Conservation (phyloP, 2,888 invertebrate species). For the Ophraella communa region DNA sequence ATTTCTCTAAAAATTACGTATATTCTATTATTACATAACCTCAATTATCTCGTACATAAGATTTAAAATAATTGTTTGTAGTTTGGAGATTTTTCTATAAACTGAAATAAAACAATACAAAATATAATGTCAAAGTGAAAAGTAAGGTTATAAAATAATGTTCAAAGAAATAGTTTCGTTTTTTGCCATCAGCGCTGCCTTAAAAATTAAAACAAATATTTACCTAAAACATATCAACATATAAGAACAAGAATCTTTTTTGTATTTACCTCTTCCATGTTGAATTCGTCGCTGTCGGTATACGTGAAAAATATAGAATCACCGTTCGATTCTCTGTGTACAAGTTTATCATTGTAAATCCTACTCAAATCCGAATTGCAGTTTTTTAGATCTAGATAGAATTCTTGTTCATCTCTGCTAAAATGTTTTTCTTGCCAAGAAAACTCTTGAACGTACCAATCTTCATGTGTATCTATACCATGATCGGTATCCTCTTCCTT, state of each 20-base stretch:
- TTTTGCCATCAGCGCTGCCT: too few species aligned
- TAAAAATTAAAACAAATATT: conserved; percentile 38
- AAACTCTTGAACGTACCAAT: conserved; percentile 58
- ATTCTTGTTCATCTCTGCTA: conserved; percentile 66
- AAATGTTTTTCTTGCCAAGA: conserved; percentile 79
- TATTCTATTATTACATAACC: too few species aligned
- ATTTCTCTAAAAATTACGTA: conserved; percentile 20
- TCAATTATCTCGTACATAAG: too few species aligned
- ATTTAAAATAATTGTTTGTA: too few species aligned
- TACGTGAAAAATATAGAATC: conserved; percentile 65
- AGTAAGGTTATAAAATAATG: too few species aligned
- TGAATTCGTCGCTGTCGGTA: conserved; percentile 65
- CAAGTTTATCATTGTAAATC: conserved; percentile 62
- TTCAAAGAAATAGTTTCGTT: too few species aligned
- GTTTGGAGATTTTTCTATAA: too few species aligned
- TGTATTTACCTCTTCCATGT: conserved; percentile 35
- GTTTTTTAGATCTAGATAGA: conserved; percentile 67
- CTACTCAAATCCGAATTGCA: conserved; percentile 69
- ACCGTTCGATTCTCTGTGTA: conserved; percentile 52
- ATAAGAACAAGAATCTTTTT: too few species aligned
- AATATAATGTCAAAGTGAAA: too few species aligned
- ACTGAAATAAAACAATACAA: too few species aligned
- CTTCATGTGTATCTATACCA: conserved; percentile 29
- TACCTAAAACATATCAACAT: too few species aligned
- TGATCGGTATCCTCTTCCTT: conserved; percentile 37